Base-by-base conservation (phyloP, 1,140 invertebrate species). In the Lasaia peninsularis region DNA sequence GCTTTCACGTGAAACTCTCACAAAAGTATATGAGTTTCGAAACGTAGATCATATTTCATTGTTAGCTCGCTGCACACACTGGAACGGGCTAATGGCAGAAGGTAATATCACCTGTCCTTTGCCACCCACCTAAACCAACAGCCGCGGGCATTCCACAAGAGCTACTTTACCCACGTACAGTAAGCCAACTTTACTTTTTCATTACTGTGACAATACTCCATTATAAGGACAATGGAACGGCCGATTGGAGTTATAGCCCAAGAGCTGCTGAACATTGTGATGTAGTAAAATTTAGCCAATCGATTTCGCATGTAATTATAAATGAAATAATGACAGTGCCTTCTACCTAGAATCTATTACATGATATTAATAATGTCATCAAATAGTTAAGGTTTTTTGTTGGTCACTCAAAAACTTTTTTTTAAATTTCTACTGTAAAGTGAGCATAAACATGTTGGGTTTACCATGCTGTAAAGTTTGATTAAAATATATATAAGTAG, bases 141-240 rank as follows among this genome's bases (percentile, higher is more conserved):
- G 20, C 18, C 16, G 40, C 11, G 40, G 20, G 20, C 40, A 44
- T 44, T 44, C 40, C 40, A 44, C 11, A 44, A 44, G 40, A 44
- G 40, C 40, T 44, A 44, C 40, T 20, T 44, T 44, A 44, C 40
- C 11, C 40, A 44, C 40, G 40, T 44, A 20, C 40, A 10, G 16
- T 44, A 44, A 7, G 40, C 51, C 34, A 53, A 60, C 12, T 12
- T 54, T 53, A 33, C 28, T 21, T 32, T 58, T 40, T 40, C 37
- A 40, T 59, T 53, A 14, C 51, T 35, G 50, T 37, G 61, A 81
- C 78, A 82, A 82, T 80, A 63, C 58, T 51, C 75, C 66, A 80
- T 79, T 80, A 78, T 40, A 59, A 51, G 71, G 62, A 80, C 72
- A 79, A 79, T 79, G 69, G 16, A 40, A 16, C 12, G 14, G 6